Conservation (phyloP, 2,888 invertebrate species). For the Liopterus haemorrhoidalis region DNA sequence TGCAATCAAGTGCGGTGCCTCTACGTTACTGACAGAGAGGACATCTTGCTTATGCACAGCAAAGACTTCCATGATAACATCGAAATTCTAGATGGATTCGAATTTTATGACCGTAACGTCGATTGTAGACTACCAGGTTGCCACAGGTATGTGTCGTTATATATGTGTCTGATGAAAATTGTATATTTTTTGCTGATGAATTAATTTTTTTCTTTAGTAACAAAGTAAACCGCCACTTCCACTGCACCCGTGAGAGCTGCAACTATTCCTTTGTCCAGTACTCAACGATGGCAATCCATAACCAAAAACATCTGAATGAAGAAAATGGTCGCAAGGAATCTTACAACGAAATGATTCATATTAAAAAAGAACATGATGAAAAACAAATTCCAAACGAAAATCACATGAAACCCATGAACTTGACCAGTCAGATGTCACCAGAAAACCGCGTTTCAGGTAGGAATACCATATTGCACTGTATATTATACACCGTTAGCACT, state of each 20-base stretch:
- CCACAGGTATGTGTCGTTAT: constrained; percentile 39
- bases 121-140: constrained; percentile 65
- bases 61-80: constrained; percentile 80
- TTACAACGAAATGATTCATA: constrained; percentile 10
- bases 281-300: constrained; percentile 67
- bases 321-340: constrained; percentile 2
- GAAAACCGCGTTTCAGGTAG: constrained; percentile 43
- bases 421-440: constrained; percentile 37
- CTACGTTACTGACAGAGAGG: constrained; percentile 73
- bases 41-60: constrained; percentile 73
- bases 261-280: constrained; percentile 68
- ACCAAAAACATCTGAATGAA: constrained; percentile 53
- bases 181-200: not conserved
- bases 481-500: not conserved
- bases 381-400: constrained; percentile 21
- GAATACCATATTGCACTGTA: constrained; percentile 23
- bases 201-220: constrained; percentile 48
- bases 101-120: constrained; percentile 70
- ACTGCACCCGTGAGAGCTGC: constrained; percentile 65
- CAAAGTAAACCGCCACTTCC: constrained; percentile 67
- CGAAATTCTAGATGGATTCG: constrained; percentile 77
- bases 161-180: too few species aligned
- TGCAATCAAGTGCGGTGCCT: constrained; percentile 78
- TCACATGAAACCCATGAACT: constrained; percentile 41
- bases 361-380: constrained; percentile 18